Evolutionary conservation across 2,113 vertebrate genomes (phyloP), one percentile per base, ranked within the genome.

Genomic region (Speoplatyrhinus poulsoni): DNA sequence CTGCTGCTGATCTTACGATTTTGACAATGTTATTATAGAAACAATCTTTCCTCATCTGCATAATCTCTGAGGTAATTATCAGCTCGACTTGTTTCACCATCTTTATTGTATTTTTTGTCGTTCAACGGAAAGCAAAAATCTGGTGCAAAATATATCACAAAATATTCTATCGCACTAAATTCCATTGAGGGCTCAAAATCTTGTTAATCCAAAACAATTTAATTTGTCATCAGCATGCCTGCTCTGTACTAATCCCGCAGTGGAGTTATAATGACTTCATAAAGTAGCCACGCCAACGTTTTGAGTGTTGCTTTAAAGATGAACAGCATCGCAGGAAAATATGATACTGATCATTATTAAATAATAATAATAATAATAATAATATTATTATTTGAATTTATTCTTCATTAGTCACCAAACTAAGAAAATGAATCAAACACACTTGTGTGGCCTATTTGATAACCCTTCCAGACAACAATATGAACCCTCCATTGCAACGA

Each of bases 11-110:
- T 86, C 68, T 80, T 80, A 79, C 55, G 72, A 64, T 82, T 89
- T 83, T 74, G 47, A 69, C 64, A 48, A 57, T 69, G 76, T 89
- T 83, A 89, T 92, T 90, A 88, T 70, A 81, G 85, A 92, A 88
- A 77, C 90, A 85, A 91, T 91, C 82, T 80, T 17, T 56, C 62
- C 50, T 62, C 79, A 91, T 92, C 86, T 91, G 87, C 87, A 92
- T 91, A 91, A 93, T 92, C 90, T 92, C 83, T 72, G 71, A 89
- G 80, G 77, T 88, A 90, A 93, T 93, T 92, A 92, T 83, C 52
- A 88, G 91, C 86, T 84, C 74, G 77, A 91, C 89, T 92, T 90
- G 86, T 81, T 85, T 50, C 80, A 66, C 88, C 90, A 91, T 92
- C 90, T 89, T 88, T 85, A 83, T 81, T 80, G 78, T 81, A 68